Evolutionary conservation across 2,888 invertebrate species (phyloP).

Genomic region (Stenchaetothrips biformis): DNA sequence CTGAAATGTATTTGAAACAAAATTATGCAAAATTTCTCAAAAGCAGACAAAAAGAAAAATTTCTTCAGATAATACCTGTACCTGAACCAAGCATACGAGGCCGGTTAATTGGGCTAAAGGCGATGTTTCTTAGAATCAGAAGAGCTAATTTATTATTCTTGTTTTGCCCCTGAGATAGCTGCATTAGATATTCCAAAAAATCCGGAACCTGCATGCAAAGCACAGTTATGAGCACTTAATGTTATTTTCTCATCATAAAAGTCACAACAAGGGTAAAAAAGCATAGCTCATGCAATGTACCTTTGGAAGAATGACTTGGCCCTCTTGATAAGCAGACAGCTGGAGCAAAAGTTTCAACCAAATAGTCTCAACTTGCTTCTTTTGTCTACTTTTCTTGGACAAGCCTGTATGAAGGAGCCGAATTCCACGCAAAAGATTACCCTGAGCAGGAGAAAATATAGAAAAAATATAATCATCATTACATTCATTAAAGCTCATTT

Average conservation of each 20-base stretch:
- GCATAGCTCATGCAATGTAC: slow-evolving; percentile 37
- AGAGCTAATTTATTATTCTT: slow-evolving; percentile 46
- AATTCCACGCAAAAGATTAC: slow-evolving; percentile 44
- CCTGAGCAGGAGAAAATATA: too few species aligned
- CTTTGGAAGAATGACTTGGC: slow-evolving; percentile 52
- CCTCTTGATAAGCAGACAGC: slow-evolving; percentile 53
- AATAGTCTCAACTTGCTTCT: slow-evolving; percentile 51
- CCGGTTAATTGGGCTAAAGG: slow-evolving; percentile 53
- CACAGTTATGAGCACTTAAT: background rate
- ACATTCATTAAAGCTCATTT: too few species aligned
- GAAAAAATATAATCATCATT: too few species aligned
- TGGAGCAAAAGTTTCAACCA: slow-evolving; percentile 53
- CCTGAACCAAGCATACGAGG: slow-evolving; percentile 52
- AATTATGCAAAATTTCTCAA: slow-evolving; percentile 29
- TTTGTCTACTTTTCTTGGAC: slow-evolving; percentile 52
- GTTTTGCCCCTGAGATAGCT: slow-evolving; percentile 41
- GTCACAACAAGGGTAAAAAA: background rate
- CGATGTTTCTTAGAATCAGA: slow-evolving; percentile 52
- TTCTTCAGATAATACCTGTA: slow-evolving; percentile 45
- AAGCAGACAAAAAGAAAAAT: background rate
- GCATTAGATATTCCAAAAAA: slow-evolving; percentile 44
- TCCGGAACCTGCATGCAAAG: slow-evolving; percentile 41
- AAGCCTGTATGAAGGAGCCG: slow-evolving; percentile 50
- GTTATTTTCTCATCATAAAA: background rate
- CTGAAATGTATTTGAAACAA: slow-evolving; percentile 43